These are phyloP conservation scores for Cyclophora albipunctata DNA, from an alignment of 2,888 invertebrate genomes.

Conservation along the genomic window DNA sequence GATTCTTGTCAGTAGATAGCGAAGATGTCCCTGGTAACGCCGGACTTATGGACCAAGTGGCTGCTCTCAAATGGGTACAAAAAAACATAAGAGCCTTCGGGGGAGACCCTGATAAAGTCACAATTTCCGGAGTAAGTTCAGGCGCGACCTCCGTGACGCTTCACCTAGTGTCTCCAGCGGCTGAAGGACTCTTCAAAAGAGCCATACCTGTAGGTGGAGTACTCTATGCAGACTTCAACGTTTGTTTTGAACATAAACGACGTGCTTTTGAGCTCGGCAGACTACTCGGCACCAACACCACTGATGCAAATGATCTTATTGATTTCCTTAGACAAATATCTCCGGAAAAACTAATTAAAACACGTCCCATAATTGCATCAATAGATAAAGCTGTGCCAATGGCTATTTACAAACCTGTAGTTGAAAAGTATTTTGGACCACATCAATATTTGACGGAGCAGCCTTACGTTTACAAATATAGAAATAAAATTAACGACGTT, in stretches of 20 bases:
- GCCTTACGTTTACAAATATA: background rate
- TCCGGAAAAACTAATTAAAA: slow-evolving; percentile 25
- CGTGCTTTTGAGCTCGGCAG: slow-evolving; percentile 37
- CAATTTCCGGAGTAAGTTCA: slow-evolving; percentile 63
- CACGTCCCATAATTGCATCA: background rate
- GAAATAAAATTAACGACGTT: slow-evolving; percentile 3
- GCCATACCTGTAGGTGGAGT: slow-evolving; percentile 83
- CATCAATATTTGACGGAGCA: slow-evolving; percentile 5
- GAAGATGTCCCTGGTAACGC: slow-evolving; percentile 61
- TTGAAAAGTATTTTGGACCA: background rate
- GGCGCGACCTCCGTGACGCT: slow-evolving; percentile 44
- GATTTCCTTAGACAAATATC: slow-evolving; percentile 36
- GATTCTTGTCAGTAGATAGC: slow-evolving; percentile 52
- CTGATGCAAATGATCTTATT: slow-evolving; percentile 37
- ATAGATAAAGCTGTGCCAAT: background rate
- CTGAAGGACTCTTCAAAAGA: slow-evolving; percentile 51
- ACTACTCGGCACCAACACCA: slow-evolving; percentile 38
- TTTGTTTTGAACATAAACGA: slow-evolving; percentile 63
- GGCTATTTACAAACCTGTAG: background rate
- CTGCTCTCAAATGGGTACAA: slow-evolving; percentile 54
- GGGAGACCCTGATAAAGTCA: slow-evolving; percentile 39
- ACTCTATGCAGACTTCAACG: slow-evolving; percentile 70
- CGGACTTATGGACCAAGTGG: slow-evolving; percentile 64
- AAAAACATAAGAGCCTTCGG: slow-evolving; percentile 42
- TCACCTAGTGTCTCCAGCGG: slow-evolving; percentile 60